Base-by-base conservation (phyloP, 2,113 vertebrate genomes). In the Donacobius atricapilla region DNA sequence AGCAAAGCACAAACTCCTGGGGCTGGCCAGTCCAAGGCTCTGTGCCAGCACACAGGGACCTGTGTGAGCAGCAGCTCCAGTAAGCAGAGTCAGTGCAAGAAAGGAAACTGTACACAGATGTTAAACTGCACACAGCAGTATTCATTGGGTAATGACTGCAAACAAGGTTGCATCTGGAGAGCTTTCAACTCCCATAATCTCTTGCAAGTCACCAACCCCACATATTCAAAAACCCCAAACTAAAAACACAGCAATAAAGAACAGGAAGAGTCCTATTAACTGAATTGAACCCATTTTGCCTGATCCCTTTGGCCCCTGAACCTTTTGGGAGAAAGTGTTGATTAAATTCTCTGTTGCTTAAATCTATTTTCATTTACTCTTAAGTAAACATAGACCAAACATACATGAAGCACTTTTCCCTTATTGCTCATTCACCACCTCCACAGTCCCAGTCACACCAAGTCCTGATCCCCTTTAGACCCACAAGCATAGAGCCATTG, bases 401-500 rank as follows among this genome's bases (percentile, higher is more conserved):
- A 4, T 2, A 70, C 4, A 10, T 0, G 1, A 66, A 68, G n/a
- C 10, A 19, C 22, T 30, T 23, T 17, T 23, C 39, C 35, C 10
- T 42, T 37, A 27, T 7, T n/a, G 57, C 17, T 82, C 33, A 13
- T 19, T 48, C 60, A 35, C 35, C 35, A 73, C 1, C n/a, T n/a
- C 11, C n/a, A 9, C 19, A 3, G 8, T 9, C 44, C 18, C 7
- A 37, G 40, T 23, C 48, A 50, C 1, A 0, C 3, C 7, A 31
- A 7, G 10, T 4, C 12, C 39, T n/a, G 13, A 21, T 24, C 7
- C 28, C 14, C 7, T 31, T 22, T 30, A 80, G 33, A 12, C 10
- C 16, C 12, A 35, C 1, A 3, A 28, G 13, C 33, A 18, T 0
- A 0, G n/a, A 30, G 56, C 28, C 8, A 24, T 4, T 2, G 0